phyloP scores from a whole-genome alignment of 1,140 invertebrate genomes.

The Goniozus legneri region DNA sequence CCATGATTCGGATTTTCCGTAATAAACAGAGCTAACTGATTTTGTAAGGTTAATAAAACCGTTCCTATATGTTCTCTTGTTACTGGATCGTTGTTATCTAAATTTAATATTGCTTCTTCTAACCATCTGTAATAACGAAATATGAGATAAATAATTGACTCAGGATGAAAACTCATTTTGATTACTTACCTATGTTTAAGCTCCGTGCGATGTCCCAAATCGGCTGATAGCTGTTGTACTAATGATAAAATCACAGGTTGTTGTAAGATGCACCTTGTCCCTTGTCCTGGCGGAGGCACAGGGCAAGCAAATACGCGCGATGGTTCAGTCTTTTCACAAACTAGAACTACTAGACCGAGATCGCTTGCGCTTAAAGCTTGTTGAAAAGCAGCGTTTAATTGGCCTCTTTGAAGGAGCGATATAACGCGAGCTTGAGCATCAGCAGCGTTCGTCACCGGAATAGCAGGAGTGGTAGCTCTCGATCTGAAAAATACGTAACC shows the following conservation, averaged over 20 bases:
- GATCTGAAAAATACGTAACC: slow-evolving; percentile 48
- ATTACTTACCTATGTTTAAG: slow-evolving; percentile 76
- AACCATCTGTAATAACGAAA: slow-evolving; percentile 68
- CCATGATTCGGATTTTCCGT: slow-evolving; percentile 65
- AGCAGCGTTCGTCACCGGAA: slow-evolving; percentile 37
- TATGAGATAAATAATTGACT: slow-evolving; percentile 9
- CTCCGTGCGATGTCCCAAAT: slow-evolving; percentile 80
- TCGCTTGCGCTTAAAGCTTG: slow-evolving; percentile 84
- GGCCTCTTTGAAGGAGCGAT: slow-evolving; percentile 68
- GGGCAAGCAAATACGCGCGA: slow-evolving; percentile 73
- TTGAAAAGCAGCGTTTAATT: slow-evolving; percentile 84
- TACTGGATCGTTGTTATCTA: slow-evolving; percentile 72
- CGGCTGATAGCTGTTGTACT: slow-evolving; percentile 87
- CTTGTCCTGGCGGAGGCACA: slow-evolving; percentile 45
- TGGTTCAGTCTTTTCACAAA: slow-evolving; percentile 78
- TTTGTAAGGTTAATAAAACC: slow-evolving; percentile 73
- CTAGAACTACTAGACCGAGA: slow-evolving; percentile 76
- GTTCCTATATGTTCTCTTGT: slow-evolving; percentile 78
- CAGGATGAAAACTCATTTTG: no score
- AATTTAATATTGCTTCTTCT: slow-evolving; percentile 80
- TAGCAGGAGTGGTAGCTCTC: slow-evolving; percentile 54
- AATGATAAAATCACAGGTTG: slow-evolving; percentile 87
- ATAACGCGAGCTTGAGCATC: slow-evolving; percentile 66
- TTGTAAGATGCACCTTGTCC: slow-evolving; percentile 50
- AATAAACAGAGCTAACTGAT: slow-evolving; percentile 71